Conservation (phyloP, 2,888 invertebrate species). For the Catocala nupta region DNA sequence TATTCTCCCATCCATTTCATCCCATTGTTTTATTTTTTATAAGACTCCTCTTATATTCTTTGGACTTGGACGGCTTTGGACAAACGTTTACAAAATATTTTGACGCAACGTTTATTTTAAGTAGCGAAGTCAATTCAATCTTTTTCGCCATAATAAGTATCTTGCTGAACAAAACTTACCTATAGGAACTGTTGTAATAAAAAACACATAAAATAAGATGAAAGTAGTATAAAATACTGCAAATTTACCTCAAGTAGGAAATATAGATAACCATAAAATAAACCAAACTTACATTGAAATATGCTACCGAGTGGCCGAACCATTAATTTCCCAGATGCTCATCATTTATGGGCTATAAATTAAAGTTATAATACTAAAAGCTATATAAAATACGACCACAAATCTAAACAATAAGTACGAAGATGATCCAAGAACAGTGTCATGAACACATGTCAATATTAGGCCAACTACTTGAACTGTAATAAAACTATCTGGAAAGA, state of each 20-base stretch:
- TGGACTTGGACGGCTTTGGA: conserved; percentile 22
- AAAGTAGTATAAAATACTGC: neutral
- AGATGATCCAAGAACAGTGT: conserved; percentile 44
- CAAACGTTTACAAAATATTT: conserved; percentile 34
- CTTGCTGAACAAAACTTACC: neutral
- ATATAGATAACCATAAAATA: neutral
- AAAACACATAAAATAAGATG: neutral
- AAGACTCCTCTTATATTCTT: conserved; percentile 4
- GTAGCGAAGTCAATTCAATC: neutral
- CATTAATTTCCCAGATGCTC: conserved; percentile 49
- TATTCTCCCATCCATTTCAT: conserved; percentile 28
- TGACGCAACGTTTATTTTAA: conserved; percentile 22
- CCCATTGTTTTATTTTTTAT: conserved; percentile 41
- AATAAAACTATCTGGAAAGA: conserved; percentile 37
- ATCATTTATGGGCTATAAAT: conserved; percentile 52
- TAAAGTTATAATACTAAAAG: conserved; percentile 54
- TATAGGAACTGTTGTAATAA: neutral
- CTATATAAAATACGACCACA: conserved; percentile 54
- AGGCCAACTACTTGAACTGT: conserved; percentile 47
- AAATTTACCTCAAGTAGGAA: neutral
- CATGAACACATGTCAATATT: conserved; percentile 57
- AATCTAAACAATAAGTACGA: conserved; percentile 53
- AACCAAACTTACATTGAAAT: conserved; percentile 19
- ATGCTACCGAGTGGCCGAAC: conserved; percentile 44
- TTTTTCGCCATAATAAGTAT: conserved; percentile 3